A percentile compares a stretch with the other conserved stretches of the same genome.
phyloP scores from a whole-genome alignment of 2,888 invertebrate genomes.

The Balanococcus diminutus region DNA sequence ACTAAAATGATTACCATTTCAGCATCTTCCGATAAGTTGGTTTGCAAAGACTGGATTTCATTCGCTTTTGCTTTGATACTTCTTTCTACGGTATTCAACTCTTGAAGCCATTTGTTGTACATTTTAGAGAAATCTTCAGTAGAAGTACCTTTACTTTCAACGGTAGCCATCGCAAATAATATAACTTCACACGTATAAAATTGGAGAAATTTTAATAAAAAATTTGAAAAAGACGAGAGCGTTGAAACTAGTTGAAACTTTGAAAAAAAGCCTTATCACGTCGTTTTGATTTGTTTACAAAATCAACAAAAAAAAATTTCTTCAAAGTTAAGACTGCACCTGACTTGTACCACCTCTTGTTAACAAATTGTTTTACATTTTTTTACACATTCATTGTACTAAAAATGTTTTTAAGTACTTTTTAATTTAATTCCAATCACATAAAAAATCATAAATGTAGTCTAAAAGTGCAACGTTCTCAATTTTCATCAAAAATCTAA shows the following conservation, averaged over 20 bases:
- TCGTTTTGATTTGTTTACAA: no score
- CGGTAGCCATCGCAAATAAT: not conserved
- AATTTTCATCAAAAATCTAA: not conserved
- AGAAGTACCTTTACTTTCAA: not conserved
- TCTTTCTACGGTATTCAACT: conserved; percentile 16
- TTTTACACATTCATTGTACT: no score
- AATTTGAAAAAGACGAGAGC: not conserved
- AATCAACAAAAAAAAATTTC: no score
- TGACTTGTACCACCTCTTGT: no score
- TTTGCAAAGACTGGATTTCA: conserved; percentile 38
- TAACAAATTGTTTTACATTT: no score
- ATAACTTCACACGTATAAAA: not conserved
- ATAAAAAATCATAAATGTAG: not conserved
- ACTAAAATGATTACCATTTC: conserved; percentile 19
- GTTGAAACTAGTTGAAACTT: not conserved
- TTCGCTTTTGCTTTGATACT: conserved; percentile 34
- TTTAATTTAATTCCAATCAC: not conserved
- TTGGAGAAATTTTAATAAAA: not conserved
- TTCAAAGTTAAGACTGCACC: no score
- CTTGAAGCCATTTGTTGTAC: conserved; percentile 50
- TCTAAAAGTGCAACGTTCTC: not conserved
- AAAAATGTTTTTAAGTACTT: not conserved
- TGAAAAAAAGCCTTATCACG: no score
- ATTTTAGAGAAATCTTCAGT: conserved; percentile 39
- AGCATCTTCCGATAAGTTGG: conserved; percentile 21